Percentiles rank a stretch among this genome's conserved stretches.
phyloP scores from a whole-genome alignment of 2,797 vertebrate genomes.

The Microcaecilia unicolor region DNA sequence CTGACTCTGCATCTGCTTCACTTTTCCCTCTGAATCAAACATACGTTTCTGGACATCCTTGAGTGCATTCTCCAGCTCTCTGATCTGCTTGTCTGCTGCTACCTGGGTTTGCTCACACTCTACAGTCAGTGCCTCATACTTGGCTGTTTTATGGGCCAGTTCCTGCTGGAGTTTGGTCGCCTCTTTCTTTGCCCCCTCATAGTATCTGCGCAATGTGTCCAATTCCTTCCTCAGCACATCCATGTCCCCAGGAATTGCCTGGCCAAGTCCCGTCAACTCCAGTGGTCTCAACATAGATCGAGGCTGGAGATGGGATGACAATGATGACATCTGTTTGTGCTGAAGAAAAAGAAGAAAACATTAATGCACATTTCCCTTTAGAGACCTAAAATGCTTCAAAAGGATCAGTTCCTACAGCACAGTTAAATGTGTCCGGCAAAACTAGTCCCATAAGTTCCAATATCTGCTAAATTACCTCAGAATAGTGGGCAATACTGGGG shows the following conservation, averaged over 20 bases:
- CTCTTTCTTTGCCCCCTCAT: constrained; percentile 54
- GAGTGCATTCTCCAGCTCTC: constrained; percentile 83
- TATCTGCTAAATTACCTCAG: too few species aligned
- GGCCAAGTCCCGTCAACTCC: constrained; percentile 54
- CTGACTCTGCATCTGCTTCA: constrained; percentile 92
- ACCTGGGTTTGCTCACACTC: constrained; percentile 69
- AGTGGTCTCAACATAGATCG: constrained; percentile 66
- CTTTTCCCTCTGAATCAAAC: constrained; percentile 91
- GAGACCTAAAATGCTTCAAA: too few species aligned
- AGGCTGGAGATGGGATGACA: constrained; percentile 31
- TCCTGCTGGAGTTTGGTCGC: constrained; percentile 60
- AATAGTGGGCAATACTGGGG: too few species aligned
- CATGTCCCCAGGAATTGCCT: constrained; percentile 52
- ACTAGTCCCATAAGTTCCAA: too few species aligned
- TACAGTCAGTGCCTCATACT: constrained; percentile 68
- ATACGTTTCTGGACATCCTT: constrained; percentile 93
- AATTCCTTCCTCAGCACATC: constrained; percentile 60
- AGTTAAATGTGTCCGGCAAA: too few species aligned
- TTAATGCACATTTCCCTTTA: too few species aligned
- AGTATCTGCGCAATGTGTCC: constrained; percentile 51
- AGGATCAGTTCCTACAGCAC: too few species aligned
- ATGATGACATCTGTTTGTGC: background rate
- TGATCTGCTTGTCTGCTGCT: constrained; percentile 81
- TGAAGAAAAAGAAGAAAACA: background rate
- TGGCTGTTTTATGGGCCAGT: constrained; percentile 64